phyloP scores from a whole-genome alignment of 2,888 invertebrate species.

The Machimus rusticus region DNA sequence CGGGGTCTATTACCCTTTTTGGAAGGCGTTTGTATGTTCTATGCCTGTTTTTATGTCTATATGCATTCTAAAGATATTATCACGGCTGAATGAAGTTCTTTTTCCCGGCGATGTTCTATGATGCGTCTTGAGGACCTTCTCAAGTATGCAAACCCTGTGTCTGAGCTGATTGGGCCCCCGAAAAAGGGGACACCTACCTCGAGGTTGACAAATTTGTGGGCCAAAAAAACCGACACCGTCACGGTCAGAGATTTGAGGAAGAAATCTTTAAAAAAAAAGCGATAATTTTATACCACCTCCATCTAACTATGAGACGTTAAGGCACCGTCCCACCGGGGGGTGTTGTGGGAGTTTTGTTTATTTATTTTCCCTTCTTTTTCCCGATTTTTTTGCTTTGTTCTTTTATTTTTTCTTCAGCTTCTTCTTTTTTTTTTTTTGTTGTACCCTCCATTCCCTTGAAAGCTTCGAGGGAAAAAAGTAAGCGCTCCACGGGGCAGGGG shows the following conservation, averaged over 20 bases:
- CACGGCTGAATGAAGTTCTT: neutral
- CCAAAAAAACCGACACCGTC: neutral
- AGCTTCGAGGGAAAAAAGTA: neutral
- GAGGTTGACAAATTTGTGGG: neutral
- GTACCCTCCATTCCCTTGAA: neutral
- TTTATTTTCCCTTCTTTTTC: neutral
- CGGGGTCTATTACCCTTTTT: neutral
- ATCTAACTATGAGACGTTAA: neutral
- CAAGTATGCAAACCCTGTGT: neutral
- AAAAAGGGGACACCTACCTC: neutral
- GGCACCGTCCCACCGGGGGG: neutral
- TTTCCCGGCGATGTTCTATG: neutral
- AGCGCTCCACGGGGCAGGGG: neutral
- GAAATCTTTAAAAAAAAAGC: neutral
- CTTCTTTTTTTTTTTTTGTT: no score
- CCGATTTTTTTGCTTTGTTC: neutral
- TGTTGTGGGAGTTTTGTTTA: neutral
- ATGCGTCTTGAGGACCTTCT: neutral
- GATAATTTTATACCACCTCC: neutral
- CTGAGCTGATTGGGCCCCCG: neutral
- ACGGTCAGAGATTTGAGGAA: neutral
- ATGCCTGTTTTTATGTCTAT: neutral
- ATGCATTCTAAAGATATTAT: neutral
- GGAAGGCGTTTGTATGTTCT: neutral
- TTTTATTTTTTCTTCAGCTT: neutral